Conservation (phyloP, 2,797 vertebrate genomes). For the Megalops cyprinoides region DNA sequence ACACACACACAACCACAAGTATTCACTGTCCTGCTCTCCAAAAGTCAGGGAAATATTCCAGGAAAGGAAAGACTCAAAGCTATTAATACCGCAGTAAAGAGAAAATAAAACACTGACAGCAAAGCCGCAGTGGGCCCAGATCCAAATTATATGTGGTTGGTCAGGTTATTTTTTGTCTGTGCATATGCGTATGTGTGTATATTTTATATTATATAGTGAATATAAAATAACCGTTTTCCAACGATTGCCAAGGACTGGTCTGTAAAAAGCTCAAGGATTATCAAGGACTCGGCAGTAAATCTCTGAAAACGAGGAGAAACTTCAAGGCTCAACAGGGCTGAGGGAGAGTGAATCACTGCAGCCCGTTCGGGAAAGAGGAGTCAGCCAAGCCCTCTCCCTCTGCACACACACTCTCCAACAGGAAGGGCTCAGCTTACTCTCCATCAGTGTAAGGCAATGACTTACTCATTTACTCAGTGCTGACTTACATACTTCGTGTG, state of each 20-base stretch:
- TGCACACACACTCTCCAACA: slow-evolving; percentile 1
- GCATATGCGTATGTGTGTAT: too few relatives aligned
- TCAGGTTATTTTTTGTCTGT: too few relatives aligned
- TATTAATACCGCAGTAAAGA: slow-evolving; percentile 49
- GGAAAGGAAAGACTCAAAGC: slow-evolving; percentile 43
- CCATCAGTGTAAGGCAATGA: neutral
- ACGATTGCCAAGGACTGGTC: slow-evolving; percentile 26
- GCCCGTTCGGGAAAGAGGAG: slow-evolving; percentile 17
- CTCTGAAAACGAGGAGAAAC: neutral
- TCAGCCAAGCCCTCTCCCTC: slow-evolving; percentile 24
- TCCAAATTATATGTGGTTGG: slow-evolving; percentile 36
- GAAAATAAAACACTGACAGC: slow-evolving; percentile 48
- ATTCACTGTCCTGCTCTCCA: slow-evolving; percentile 43
- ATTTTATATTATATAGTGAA: too few relatives aligned
- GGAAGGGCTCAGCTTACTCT: slow-evolving; percentile 4
- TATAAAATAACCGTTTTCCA: slow-evolving; percentile 28
- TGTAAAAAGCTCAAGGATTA: slow-evolving; percentile 35
- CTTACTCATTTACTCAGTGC: neutral
- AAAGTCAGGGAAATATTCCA: slow-evolving; percentile 43
- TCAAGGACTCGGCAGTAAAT: slow-evolving; percentile 20
- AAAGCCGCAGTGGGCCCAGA: slow-evolving; percentile 22
- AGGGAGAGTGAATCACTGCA: neutral
- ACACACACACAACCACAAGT: slow-evolving; percentile 41
- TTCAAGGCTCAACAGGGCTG: neutral
- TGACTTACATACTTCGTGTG: neutral